These are phyloP conservation scores for Patella pellucida DNA, from an alignment of 2,888 invertebrate species.

Conservation along the genomic window DNA sequence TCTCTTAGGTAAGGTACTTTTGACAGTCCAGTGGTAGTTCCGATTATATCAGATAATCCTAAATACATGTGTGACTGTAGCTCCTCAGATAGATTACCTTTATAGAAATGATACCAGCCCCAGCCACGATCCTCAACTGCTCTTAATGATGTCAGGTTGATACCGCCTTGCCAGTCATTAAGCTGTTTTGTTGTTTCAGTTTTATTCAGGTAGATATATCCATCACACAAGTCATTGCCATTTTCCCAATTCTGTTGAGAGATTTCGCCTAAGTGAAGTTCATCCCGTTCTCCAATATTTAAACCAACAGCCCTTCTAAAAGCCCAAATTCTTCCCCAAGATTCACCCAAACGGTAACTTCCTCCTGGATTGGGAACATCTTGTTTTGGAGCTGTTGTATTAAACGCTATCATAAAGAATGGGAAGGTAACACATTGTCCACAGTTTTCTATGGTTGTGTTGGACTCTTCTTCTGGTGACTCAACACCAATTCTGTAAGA, in stretches of 20 bases:
- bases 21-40: constrained; percentile 27
- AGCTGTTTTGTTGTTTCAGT: constrained; percentile 20
- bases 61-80: constrained; percentile 16
- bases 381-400: not conserved
- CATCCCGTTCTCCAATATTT: constrained; percentile 9
- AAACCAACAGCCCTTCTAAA: constrained; percentile 29
- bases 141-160: constrained; percentile 23
- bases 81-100: constrained; percentile 15
- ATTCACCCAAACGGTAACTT: constrained; percentile 19
- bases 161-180: constrained; percentile 30
- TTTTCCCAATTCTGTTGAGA: constrained; percentile 35
- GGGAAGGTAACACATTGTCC: constrained; percentile 34
- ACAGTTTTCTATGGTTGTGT: constrained; percentile 27
- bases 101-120: constrained; percentile 34
- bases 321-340: constrained; percentile 35
- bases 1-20: constrained; percentile 36
- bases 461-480: constrained; percentile 27
- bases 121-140: constrained; percentile 26
- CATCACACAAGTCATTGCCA: constrained; percentile 35
- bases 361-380: constrained; percentile 16
- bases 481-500: constrained; percentile 32
- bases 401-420: constrained; percentile 26
- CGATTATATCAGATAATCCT: constrained; percentile 15
- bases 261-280: constrained; percentile 29
- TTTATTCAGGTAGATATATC: constrained; percentile 24